Base-by-base conservation (phyloP, 2,888 invertebrate genomes). In the Leptopilina myrica region DNA sequence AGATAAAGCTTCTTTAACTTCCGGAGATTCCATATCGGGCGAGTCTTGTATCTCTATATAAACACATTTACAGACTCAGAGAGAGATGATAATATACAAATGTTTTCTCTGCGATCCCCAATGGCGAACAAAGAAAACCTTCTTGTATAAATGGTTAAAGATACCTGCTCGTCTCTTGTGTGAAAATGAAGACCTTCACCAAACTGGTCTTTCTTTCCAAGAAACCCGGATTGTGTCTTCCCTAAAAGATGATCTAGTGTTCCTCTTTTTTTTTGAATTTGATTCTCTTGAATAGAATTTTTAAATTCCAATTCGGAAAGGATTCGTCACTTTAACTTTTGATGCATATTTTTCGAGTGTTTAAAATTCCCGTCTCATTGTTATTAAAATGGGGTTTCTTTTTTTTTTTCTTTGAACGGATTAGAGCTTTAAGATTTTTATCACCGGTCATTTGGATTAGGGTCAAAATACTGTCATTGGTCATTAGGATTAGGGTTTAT, bases 121-220 rank as follows among this genome's bases (percentile, higher is more conserved):
- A 9, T 3, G 20, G 5, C 20, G 62, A 20, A 62, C 20, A 15
- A 20, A 62, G 49, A 49, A 49, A 49, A 49, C 49, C 49, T 49
- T 49, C 43, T 43, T 43, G 43, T 43, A 43, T 43, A 43, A 43
- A 43, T 43, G 8, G 7, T 43, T 43, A 8, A 62, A 20, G 62
- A 56, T 73, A 56, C 73, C 56, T 73, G 56, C 33, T 56, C 5
- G 12, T 12, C 12, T n/a, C 6, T 6, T n/a, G 59, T 59, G 59
- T 59, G 62, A 62, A 62, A 20, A 73, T 73, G 26, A 26, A 56
- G 56, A 73, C 73, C 73, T 73, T 69, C 49, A 69, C 53, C 69
- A 73, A 62, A 62, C 62, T 56, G 56, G 11, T 73, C 53, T 73
- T 56, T 73, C 53, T 56, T 33, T 73, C 40, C 20, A 49, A 53